A percentile compares a stretch with the other conserved stretches of the same genome.
Evolutionary conservation across 2,888 invertebrate genomes (phyloP).

Genomic region (Anticlea derivata): DNA sequence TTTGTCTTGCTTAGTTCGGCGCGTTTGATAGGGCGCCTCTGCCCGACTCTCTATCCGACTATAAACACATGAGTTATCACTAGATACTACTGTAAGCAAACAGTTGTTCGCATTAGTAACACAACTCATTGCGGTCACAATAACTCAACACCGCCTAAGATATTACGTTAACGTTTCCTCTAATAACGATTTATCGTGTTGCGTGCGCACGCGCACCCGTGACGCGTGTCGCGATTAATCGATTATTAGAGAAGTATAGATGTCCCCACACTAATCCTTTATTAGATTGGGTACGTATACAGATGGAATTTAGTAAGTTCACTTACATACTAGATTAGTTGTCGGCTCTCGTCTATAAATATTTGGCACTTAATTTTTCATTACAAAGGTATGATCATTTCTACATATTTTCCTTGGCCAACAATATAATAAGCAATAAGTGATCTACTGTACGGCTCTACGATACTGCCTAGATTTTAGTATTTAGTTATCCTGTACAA

Average conservation of each 20-base stretch:
- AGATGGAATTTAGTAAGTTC: too few species aligned
- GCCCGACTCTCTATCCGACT: background rate
- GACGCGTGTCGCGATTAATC: constrained; percentile 6
- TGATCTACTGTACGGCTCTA: too few species aligned
- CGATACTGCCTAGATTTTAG: too few species aligned
- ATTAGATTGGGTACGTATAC: background rate
- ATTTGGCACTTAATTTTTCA: too few species aligned
- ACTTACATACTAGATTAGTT: too few species aligned
- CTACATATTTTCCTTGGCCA: too few species aligned
- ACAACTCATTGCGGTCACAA: constrained; percentile 12
- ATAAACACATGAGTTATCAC: background rate
- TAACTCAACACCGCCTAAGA: constrained; percentile 26
- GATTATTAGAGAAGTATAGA: constrained; percentile 5
- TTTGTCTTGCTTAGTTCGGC: constrained; percentile 3
- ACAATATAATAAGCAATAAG: too few species aligned
- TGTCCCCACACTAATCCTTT: constrained; percentile 7
- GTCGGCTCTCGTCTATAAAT: too few species aligned
- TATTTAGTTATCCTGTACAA: too few species aligned
- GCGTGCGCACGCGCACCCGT: constrained; percentile 11
- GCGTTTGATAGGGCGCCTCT: background rate
- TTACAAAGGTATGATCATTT: too few species aligned
- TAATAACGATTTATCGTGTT: constrained; percentile 35
- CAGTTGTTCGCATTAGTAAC: constrained; percentile 9
- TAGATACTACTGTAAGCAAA: constrained; percentile 7
- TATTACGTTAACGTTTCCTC: constrained; percentile 17